Base-by-base conservation (phyloP, 2,888 invertebrate species). In the Odontomyia ornata region DNA sequence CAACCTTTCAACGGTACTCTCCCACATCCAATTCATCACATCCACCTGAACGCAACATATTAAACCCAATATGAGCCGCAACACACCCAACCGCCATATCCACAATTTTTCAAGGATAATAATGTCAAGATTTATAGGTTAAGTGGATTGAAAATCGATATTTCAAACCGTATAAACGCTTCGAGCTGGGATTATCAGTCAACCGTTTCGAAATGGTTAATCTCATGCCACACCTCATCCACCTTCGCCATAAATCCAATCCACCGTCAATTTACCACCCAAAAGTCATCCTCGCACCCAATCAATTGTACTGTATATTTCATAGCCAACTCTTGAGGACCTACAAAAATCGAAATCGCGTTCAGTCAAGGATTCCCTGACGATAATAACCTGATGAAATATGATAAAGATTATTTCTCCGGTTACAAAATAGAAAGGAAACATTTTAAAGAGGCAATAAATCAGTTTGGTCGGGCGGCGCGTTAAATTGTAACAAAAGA, bases 81-180 rank as follows among this genome's bases (percentile, higher is more conserved):
- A 36, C 9, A 36, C 36, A 9, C 36, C 9, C 36, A 3, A 36
- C 36, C 36, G 36, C 9, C 36, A 36, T 36, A 36, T 36, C 36
- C 36, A 15, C 52, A 52, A 52, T 2, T 15, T 43, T 13, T 18
- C 52, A 52, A 52, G 52, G 52, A 52, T 52, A 52, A 52, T 52
- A 52, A 52, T 52, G 52, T 52, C 52, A 52, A 65, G 65, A 65
- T 65, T 65, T 36, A 30, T 65, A 36, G 65, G 65, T 65, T 65
- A 18, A 65, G 21, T 18, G 27, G 36, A 18, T n/a, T 36, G n/a
- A 36, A 36, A 65, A 65, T 65, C 65, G 65, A 65, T 65, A 65
- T 36, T 65, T 62, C 62, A 52, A 52, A 4, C n/a, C 13, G 52
- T 18, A 15, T 13, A 13, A 52, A 52, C 52, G 15, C n/a, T 52